Evolutionary conservation across 2,113 vertebrate species (phyloP).

Genomic region (Casuarius casuarius): DNA sequence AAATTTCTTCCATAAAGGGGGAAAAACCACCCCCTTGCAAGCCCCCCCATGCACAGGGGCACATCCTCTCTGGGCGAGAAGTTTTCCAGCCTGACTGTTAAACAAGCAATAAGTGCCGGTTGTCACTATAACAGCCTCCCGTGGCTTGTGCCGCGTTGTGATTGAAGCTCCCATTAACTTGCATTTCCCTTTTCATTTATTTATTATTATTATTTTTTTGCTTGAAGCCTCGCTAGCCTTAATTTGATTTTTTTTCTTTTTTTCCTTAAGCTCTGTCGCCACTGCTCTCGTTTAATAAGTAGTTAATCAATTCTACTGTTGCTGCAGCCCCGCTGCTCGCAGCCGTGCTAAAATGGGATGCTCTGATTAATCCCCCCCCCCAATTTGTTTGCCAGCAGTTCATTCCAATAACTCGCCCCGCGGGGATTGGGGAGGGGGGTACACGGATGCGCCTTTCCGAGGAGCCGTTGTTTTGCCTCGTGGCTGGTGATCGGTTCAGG

Average conservation of each 20-base stretch:
- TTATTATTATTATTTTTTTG: neutral
- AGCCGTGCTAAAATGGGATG: slow-evolving; percentile 22
- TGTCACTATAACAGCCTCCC: neutral
- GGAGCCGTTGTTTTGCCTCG: neutral
- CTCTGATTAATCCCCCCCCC: slow-evolving; percentile 41
- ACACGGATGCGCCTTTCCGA: neutral
- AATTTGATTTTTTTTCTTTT: slow-evolving; percentile 59
- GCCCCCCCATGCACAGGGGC: no score
- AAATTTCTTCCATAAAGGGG: neutral
- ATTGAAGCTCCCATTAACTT: neutral
- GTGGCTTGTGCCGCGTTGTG: neutral
- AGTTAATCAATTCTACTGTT: slow-evolving; percentile 55
- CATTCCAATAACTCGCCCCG: slow-evolving; percentile 10
- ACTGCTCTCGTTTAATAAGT: slow-evolving; percentile 67
- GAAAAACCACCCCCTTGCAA: neutral
- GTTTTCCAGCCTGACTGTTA: neutral
- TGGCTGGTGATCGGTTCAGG: slow-evolving; percentile 28
- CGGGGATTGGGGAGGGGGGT: neutral
- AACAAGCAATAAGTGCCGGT: neutral
- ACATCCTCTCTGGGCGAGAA: neutral
- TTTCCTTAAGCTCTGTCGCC: slow-evolving; percentile 20
- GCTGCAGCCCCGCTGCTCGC: slow-evolving; percentile 26
- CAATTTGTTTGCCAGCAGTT: neutral
- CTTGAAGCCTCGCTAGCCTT: slow-evolving; percentile 19
- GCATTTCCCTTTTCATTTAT: neutral